phyloP scores from a whole-genome alignment of 2,797 vertebrate species.

The Schizothorax lantsangensis region DNA sequence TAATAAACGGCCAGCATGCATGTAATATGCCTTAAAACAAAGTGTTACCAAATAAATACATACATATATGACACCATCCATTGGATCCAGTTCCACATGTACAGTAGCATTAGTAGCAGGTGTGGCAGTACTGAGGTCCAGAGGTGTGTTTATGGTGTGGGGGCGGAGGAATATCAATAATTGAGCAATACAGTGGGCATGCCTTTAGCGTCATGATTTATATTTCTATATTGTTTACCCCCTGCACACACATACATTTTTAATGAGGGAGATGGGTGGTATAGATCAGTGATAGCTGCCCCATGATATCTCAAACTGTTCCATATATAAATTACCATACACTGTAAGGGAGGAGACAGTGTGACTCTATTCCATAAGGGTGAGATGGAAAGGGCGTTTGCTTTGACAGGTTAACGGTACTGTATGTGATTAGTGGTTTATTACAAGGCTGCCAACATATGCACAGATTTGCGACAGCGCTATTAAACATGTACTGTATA shows the following conservation, averaged over 20 bases:
- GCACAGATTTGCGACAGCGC: neutral
- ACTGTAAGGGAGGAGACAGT: conserved; percentile 59
- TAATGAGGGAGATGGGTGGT: conserved; percentile 81
- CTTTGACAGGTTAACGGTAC: conserved; percentile 10
- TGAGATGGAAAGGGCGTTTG: neutral
- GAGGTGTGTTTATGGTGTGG: conserved; percentile 60
- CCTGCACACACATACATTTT: conserved; percentile 83
- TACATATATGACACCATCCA: neutral
- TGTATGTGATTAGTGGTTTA: conserved; percentile 53
- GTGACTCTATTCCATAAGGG: conserved; percentile 47
- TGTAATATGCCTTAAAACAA: too few species aligned
- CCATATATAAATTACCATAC: conserved; percentile 80
- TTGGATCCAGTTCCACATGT: neutral
- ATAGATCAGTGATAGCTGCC: conserved; percentile 84
- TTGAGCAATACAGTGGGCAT: conserved; percentile 15
- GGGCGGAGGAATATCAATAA: conserved; percentile 48
- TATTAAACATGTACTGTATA: conserved; percentile 16
- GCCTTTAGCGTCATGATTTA: conserved; percentile 84
- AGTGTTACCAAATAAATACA: neutral
- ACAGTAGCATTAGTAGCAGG: conserved; percentile 4
- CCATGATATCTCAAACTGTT: conserved; percentile 79
- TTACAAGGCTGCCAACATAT: conserved; percentile 18
- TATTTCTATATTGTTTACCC: conserved; percentile 84
- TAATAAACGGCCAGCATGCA: too few species aligned
- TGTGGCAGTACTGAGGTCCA: conserved; percentile 60